phyloP scores from a whole-genome alignment of 1,140 invertebrate genomes.

The Aphis craccivora region DNA sequence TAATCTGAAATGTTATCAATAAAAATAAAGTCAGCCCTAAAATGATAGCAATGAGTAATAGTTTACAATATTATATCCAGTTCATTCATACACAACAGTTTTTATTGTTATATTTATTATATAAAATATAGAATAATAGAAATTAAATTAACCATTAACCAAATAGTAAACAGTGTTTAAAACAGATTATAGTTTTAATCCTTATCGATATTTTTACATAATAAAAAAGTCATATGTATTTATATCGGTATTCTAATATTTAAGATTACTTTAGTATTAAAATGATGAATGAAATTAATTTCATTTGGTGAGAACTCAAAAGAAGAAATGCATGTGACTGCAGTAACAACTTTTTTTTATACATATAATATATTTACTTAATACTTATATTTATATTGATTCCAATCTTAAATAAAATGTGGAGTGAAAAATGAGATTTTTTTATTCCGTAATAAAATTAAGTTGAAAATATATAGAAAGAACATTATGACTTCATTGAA shows the following conservation, averaged over 20 bases:
- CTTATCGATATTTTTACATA: neutral
- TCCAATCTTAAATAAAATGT: neutral
- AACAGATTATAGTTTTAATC: neutral
- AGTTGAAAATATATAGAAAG: constrained; percentile 20
- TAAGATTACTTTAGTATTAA: neutral
- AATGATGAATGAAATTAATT: neutral
- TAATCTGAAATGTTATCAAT: no score
- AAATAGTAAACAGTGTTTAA: neutral
- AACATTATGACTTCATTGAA: constrained; percentile 41
- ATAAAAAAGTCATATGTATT: neutral
- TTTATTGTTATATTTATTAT: neutral
- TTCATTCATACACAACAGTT: neutral
- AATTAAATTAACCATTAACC: neutral
- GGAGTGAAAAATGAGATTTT: constrained; percentile 33
- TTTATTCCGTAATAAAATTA: constrained; percentile 29
- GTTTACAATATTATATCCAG: no score
- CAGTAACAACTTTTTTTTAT: neutral
- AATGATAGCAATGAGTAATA: no score
- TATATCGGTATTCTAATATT: neutral
- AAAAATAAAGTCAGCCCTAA: no score
- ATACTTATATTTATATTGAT: constrained; percentile 16
- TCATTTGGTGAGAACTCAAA: neutral
- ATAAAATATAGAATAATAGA: neutral
- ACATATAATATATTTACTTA: neutral
- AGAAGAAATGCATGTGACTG: neutral